A percentile compares a stretch with the other conserved stretches of the same genome.
These are phyloP conservation scores for Hypsibius dujardini DNA, from an alignment of 1,140 invertebrate species.

Conservation along the genomic window DNA sequence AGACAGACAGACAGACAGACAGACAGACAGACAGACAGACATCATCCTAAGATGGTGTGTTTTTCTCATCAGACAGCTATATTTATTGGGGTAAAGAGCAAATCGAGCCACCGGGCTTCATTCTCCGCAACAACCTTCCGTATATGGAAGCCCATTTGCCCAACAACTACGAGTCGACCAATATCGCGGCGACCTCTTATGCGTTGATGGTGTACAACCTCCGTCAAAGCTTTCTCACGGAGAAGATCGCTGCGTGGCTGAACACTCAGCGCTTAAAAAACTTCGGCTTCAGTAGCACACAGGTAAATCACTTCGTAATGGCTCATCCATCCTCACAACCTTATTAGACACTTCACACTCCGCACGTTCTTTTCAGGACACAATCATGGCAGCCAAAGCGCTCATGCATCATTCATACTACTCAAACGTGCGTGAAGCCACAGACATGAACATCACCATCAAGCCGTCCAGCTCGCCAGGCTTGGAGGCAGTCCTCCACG, in stretches of 20 bases:
- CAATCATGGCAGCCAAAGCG: slow-evolving; percentile 42
- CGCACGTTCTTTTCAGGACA: slow-evolving; percentile 35
- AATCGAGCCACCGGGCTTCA: slow-evolving; percentile 56
- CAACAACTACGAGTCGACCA: slow-evolving; percentile 68
- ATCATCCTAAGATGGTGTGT: not conserved
- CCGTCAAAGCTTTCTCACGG: slow-evolving; percentile 55
- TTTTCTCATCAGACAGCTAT: slow-evolving; percentile 41
- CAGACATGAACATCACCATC: slow-evolving; percentile 37
- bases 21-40: too few relatives aligned
- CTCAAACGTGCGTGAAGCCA: slow-evolving; percentile 41
- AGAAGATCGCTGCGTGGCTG: slow-evolving; percentile 76
- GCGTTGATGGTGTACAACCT: slow-evolving; percentile 71
- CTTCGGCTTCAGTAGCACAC: slow-evolving; percentile 82
- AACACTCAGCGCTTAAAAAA: slow-evolving; percentile 75
- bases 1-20: too few relatives aligned
- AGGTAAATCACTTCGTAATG: slow-evolving; percentile 36
- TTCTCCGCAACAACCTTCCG: slow-evolving; percentile 72
- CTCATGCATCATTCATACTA: slow-evolving; percentile 41
- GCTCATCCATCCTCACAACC: not conserved
- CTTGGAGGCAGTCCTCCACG: slow-evolving; percentile 23
- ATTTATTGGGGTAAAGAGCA: slow-evolving; percentile 63
- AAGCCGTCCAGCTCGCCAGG: not conserved
- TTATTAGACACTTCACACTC: not conserved
- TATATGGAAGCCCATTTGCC: slow-evolving; percentile 68
- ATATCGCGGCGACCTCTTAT: slow-evolving; percentile 79